phyloP scores from a whole-genome alignment of 2,797 vertebrate species.

The Sebastes vulpes region DNA sequence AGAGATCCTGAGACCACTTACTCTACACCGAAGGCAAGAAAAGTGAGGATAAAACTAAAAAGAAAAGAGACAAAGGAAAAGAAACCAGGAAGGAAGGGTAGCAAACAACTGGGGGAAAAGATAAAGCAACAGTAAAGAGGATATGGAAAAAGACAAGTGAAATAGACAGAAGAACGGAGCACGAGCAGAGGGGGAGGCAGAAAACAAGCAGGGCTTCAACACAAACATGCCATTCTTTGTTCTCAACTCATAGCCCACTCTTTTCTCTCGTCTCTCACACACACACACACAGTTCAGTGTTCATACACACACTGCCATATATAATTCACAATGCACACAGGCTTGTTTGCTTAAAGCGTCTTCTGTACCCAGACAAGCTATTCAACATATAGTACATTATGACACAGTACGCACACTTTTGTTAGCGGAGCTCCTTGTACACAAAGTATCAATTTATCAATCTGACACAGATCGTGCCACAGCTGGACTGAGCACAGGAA shows the following conservation, averaged over 20 bases:
- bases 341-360: slow-evolving; percentile 9
- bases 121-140: neutral
- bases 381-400: slow-evolving; percentile 12
- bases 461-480: neutral
- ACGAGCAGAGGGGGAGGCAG: slow-evolving; percentile 16
- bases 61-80: neutral
- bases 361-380: slow-evolving; percentile 34
- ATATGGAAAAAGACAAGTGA: neutral
- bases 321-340: slow-evolving; percentile 39
- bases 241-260: slow-evolving; percentile 56
- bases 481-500: slow-evolving; percentile 9
- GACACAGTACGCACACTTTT: neutral
- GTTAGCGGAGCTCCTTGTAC: neutral
- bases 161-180: neutral
- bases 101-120: neutral
- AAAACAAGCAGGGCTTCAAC: slow-evolving; percentile 47
- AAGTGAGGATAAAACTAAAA: neutral
- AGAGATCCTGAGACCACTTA: neutral
- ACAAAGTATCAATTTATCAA: slow-evolving; percentile 24
- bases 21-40: neutral
- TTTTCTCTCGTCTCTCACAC: slow-evolving; percentile 4
- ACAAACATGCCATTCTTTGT: slow-evolving; percentile 70
- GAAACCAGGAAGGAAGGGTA: neutral
- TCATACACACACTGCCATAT: slow-evolving; percentile 18
- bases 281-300: slow-evolving; percentile 8